Base-by-base conservation (phyloP, 2,797 vertebrate species). In the Sciaenops ocellatus region DNA sequence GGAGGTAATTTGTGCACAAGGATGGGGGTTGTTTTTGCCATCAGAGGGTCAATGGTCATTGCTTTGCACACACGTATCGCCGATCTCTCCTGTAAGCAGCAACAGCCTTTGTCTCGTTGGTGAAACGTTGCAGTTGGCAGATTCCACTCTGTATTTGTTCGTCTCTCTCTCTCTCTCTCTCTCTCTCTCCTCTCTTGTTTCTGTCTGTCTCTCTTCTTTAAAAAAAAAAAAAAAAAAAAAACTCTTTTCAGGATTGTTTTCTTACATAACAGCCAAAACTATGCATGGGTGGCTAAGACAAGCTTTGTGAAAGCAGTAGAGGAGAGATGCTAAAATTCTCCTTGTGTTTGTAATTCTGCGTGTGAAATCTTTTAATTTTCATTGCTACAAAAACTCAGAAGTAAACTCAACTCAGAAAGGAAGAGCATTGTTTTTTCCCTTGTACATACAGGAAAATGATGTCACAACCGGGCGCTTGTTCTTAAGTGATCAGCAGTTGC, bases 1-100 rank as follows among this genome's bases (percentile, higher is more conserved):
- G 52, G 73, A 80, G 79, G 80, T 67, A 77, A 90, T 90, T 83
- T 87, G 83, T 79, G 57, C 77, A 72, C 54, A 74, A 82, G 79
- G 87, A 69, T 69, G 76, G 83, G 79, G 85, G 82, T 88, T 92
- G 90, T 93, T 91, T 91, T 93, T 91, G 68, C 83, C 72, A 62
- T 44, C 13, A 63, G 55, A 66, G 78, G 89, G 90, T 93, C 91
- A 93, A 93, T 87, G 90, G 83, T 93, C 91, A 82, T 48, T 57
- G 80, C 82, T 81, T 69, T 83, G 79, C 73, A 80, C 73, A 70
- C 85, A 66, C 5, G 20, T 76, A 63, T 51, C 56, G 62, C 83
- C 6, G 18, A 18, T 77, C 70, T 78, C 80, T 84, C 73, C 82
- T 75, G 72, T 84, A 87, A 80, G 87, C 88, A 90, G 85, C 74